phyloP scores from a whole-genome alignment of 2,888 invertebrate genomes.

The Drosophila emarginata region DNA sequence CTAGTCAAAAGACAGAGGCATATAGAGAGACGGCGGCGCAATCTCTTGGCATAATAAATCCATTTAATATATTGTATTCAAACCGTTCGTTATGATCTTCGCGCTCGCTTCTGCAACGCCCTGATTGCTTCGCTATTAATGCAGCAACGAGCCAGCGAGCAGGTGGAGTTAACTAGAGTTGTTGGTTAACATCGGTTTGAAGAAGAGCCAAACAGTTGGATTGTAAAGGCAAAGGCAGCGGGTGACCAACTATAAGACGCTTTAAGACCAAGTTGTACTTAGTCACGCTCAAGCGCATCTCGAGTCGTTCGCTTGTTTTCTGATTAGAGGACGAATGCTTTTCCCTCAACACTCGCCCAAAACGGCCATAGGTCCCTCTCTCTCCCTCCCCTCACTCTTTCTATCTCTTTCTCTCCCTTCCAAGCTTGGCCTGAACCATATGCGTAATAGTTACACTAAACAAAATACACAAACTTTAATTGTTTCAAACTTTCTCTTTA shows the following conservation, averaged over 20 bases:
- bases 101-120: constrained; percentile 73
- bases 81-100: constrained; percentile 76
- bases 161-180: constrained; percentile 32
- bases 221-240: constrained; percentile 2
- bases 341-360: constrained; percentile 5
- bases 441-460: no score
- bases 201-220: background rate
- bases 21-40: constrained; percentile 39
- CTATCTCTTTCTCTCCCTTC: background rate
- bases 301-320: constrained; percentile 50
- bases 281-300: constrained; percentile 66
- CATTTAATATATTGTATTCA: constrained; percentile 76
- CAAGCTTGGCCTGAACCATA: no score
- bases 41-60: constrained; percentile 77
- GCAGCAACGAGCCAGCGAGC: constrained; percentile 59
- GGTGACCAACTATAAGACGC: constrained; percentile 1
- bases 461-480: no score
- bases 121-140: constrained; percentile 76
- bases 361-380: background rate
- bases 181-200: background rate
- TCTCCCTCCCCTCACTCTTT: background rate
- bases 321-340: constrained; percentile 69
- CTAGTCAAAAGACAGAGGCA: background rate
- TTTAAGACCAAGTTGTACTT: constrained; percentile 57
- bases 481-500: no score